These are phyloP conservation scores for Fragum whitleyi DNA, from an alignment of 2,888 invertebrate genomes.

Conservation along the genomic window DNA sequence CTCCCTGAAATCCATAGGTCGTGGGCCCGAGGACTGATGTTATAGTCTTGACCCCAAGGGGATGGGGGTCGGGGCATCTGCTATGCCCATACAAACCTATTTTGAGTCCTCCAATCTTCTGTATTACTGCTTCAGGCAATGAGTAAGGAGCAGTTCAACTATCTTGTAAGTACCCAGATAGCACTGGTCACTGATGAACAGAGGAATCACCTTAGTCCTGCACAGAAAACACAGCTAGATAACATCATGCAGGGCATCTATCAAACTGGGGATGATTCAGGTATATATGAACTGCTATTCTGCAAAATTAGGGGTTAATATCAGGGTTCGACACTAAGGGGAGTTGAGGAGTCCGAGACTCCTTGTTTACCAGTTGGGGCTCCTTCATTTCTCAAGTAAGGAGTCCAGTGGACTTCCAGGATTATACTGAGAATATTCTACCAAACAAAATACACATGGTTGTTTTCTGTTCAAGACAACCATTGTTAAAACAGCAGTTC, in stretches of 20 bases:
- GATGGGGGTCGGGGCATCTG: no score
- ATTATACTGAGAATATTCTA: no score
- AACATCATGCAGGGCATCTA: neutral
- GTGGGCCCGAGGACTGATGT: no score
- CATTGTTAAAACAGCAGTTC: neutral
- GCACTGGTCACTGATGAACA: constrained; percentile 26
- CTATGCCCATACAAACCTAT: no score
- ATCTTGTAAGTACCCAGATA: constrained; percentile 37
- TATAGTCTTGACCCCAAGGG: no score
- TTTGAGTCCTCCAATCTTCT: no score
- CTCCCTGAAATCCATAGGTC: no score
- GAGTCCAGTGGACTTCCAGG: no score
- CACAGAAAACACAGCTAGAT: constrained; percentile 15
- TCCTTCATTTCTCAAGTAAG: no score
- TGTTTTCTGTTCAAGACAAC: neutral
- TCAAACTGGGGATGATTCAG: neutral
- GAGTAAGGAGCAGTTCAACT: constrained; percentile 24
- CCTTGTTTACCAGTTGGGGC: no score
- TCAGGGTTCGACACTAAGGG: no score
- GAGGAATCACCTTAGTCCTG: constrained; percentile 21
- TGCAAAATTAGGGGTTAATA: neutral
- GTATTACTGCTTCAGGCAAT: constrained; percentile 37
- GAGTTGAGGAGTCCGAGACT: no score
- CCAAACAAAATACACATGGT: neutral
- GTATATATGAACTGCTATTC: neutral